Percentiles rank a stretch among this genome's conserved stretches.
Evolutionary conservation across 2,797 vertebrate genomes (phyloP).

Genomic region (Decapterus maruadsi): DNA sequence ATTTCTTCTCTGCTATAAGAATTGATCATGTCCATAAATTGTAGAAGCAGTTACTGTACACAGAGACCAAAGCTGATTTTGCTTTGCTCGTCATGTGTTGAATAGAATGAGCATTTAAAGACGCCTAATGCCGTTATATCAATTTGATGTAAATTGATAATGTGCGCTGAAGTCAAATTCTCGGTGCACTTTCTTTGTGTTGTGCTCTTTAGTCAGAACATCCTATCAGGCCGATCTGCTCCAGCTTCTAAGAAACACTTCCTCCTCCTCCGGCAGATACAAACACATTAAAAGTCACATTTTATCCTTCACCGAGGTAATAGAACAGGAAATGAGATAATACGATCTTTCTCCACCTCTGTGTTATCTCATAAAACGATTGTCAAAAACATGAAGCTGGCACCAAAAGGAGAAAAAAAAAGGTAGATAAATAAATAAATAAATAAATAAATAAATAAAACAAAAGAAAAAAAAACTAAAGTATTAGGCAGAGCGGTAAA

Average conservation of each 20-base stretch:
- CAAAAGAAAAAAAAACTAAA: conserved; percentile 11
- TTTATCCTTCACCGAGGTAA: conserved; percentile 14
- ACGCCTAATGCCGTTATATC: background rate
- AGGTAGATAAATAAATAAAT: no score
- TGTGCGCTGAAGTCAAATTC: background rate
- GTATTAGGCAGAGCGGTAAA: conserved; percentile 61
- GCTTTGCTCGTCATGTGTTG: background rate
- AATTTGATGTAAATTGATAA: background rate
- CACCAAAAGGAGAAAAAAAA: conserved; percentile 13
- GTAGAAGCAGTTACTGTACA: no score
- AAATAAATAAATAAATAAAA: no score
- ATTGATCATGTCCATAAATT: no score
- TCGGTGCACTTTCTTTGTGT: background rate
- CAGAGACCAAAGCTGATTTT: no score
- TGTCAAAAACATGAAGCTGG: conserved; percentile 48
- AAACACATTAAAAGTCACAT: conserved; percentile 16
- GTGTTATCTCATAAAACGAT: conserved; percentile 33
- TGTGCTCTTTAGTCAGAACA: conserved; percentile 1
- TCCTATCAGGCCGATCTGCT: background rate
- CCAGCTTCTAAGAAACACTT: conserved; percentile 6
- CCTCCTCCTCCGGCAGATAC: background rate
- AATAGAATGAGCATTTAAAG: background rate
- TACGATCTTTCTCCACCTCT: conserved; percentile 2
- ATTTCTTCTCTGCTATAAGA: no score
- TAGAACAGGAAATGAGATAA: conserved; percentile 42